Evolutionary conservation across 2,888 invertebrate genomes (phyloP), one percentile per base, ranked within the genome.

Genomic region (Patella ulyssiponensis): DNA sequence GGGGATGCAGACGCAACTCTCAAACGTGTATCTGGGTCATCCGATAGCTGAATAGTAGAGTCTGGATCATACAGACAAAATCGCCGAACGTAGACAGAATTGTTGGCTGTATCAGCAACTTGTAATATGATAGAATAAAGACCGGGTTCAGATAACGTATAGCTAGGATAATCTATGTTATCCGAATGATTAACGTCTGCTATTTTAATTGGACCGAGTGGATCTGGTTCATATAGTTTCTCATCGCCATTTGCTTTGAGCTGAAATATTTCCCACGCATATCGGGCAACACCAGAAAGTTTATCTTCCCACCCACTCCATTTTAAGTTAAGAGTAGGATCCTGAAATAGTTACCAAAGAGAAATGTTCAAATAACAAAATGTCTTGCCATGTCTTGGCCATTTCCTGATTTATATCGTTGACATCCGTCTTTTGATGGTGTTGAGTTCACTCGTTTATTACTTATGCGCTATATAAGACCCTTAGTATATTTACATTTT

Each of bases 81-180:
- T 12, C 84, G 78, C n/a, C 85, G 72, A 14, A 84, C 82, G 75
- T 81, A 84, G 54, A 75, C 75, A 20, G 85, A 84, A 76, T 87
- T 87, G 77, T 87, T 87, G 58, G 87, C 83, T 12, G 70, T 79
- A 70, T 87, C 87, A 1, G 77, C 44, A 1, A 79, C 80, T 58
- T 85, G 83, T 56, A 87, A 73, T 15, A 86, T 77, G 11, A 84
- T 73, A 23, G 85, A 83, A 71, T 84, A 86, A 73, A 84, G 76
- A 5, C 86, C 86, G 0, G 82, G 80, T 27, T 78, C 79, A 2
- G 73, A 15, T 3, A 83, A 81, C 5, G 58, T 81, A 76, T 80
- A 84, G 11, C 52, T 69, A 17, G n/a, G 33, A 9, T 71, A 64
- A 7, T 54, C 17, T 23, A 33, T 71, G 4, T 17, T 17, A 3